Evolutionary conservation across 2,113 vertebrate species (phyloP).

Genomic region (Pteropus alecto): DNA sequence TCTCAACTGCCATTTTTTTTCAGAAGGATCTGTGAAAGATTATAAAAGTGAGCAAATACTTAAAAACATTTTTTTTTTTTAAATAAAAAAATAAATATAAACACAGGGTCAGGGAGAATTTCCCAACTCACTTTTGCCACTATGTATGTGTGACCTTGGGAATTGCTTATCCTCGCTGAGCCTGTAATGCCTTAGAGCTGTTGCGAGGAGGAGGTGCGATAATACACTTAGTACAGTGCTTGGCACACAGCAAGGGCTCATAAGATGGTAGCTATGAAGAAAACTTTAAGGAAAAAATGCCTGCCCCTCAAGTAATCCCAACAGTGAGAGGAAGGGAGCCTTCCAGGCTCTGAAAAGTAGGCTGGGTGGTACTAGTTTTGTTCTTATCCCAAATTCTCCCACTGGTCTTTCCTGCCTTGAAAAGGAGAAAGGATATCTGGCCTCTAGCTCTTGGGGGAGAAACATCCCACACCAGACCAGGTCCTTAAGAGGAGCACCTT

Average conservation of each 20-base stretch:
- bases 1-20: background rate
- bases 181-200: background rate
- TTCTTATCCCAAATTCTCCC: slow-evolving; percentile 14
- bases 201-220: background rate
- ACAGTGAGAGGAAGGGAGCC: background rate
- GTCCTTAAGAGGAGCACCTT: slow-evolving; percentile 25
- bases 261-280: background rate
- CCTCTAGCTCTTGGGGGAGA: background rate
- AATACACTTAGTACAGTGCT: background rate
- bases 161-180: background rate
- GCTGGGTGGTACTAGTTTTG: slow-evolving; percentile 57
- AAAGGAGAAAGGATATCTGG: background rate
- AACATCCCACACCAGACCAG: background rate
- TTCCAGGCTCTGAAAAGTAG: background rate
- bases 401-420: background rate
- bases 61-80: background rate
- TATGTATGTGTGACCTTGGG: background rate
- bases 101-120: background rate
- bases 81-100: background rate
- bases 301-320: background rate
- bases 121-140: background rate
- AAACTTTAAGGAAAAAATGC: background rate
- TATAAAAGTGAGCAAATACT: background rate
- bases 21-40: background rate
- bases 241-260: background rate